A percentile compares a stretch with the other conserved stretches of the same genome.
Evolutionary conservation across 2,888 invertebrate genomes (phyloP).

Genomic region (Chouioia cunea): DNA sequence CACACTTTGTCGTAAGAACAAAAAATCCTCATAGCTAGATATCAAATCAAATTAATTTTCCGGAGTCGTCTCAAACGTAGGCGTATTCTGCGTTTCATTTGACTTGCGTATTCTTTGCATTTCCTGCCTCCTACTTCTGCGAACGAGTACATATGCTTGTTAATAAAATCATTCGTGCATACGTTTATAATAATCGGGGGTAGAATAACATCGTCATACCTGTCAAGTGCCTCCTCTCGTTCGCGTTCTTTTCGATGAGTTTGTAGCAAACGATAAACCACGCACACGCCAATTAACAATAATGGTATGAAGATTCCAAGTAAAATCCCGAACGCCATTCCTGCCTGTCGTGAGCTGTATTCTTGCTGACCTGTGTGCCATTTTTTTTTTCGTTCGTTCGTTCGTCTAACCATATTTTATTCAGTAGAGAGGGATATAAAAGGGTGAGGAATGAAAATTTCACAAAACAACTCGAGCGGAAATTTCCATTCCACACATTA

Average conservation of each 20-base stretch:
- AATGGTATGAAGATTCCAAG: constrained; percentile 83
- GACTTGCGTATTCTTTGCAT: constrained; percentile 58
- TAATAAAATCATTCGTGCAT: background rate
- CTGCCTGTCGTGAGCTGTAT: constrained; percentile 81
- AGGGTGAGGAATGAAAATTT: constrained; percentile 57
- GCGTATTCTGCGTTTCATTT: constrained; percentile 56
- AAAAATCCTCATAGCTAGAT: background rate
- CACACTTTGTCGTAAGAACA: too few relatives aligned
- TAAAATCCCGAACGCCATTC: constrained; percentile 83
- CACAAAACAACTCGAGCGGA: constrained; percentile 58
- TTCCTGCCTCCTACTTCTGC: constrained; percentile 48
- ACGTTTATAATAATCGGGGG: too few relatives aligned
- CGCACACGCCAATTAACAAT: constrained; percentile 77
- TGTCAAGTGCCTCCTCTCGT: constrained; percentile 68
- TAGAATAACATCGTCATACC: too few relatives aligned
- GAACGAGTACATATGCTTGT: background rate
- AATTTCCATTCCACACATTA: constrained; percentile 69
- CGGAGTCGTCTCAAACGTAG: constrained; percentile 16
- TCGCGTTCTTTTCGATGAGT: constrained; percentile 71
- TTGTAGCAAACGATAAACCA: constrained; percentile 75
- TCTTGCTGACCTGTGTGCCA: constrained; percentile 79
- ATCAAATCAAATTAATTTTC: constrained; percentile 49
- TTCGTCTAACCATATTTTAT: too few relatives aligned
- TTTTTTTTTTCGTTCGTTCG: too few relatives aligned
- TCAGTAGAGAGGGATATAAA: background rate